These are phyloP conservation scores for Diorhabda sublineata DNA, from an alignment of 1,140 invertebrate genomes.

Conservation along the genomic window DNA sequence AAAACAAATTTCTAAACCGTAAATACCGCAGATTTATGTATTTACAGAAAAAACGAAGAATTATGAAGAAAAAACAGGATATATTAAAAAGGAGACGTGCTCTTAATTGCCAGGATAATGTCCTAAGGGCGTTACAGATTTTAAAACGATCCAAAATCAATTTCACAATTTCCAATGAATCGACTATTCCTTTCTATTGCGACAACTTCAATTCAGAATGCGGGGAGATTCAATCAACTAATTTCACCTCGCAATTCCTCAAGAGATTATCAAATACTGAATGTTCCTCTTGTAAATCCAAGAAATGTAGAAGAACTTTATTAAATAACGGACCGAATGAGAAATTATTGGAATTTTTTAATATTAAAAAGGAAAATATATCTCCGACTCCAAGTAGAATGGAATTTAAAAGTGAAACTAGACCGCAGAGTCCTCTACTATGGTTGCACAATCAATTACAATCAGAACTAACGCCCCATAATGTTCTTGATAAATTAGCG, in stretches of 20 bases:
- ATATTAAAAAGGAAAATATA: slow-evolving; percentile 23
- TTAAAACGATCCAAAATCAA: slow-evolving; percentile 29
- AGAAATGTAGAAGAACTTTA: neutral
- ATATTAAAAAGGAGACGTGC: no score
- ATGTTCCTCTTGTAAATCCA: no score
- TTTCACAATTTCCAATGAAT: slow-evolving; percentile 30
- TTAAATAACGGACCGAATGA: slow-evolving; percentile 8
- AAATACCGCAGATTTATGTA: no score
- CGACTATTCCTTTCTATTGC: neutral
- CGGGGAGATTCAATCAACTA: no score
- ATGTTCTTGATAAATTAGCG: slow-evolving; percentile 5
- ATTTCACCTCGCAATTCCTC: no score
- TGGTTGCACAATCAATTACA: neutral
- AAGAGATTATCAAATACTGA: no score
- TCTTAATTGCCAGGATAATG: slow-evolving; percentile 8
- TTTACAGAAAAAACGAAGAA: neutral
- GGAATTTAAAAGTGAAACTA: slow-evolving; percentile 1
- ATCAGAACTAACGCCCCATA: slow-evolving; percentile 8
- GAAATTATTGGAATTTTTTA: slow-evolving; percentile 26
- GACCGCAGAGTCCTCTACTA: slow-evolving; percentile 4
- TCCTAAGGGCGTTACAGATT: slow-evolving; percentile 21
- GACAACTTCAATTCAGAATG: neutral
- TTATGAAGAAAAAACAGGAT: neutral
- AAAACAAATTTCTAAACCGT: no score
- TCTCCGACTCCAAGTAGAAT: slow-evolving; percentile 12